Base-by-base conservation (phyloP, 2,797 vertebrate genomes). In the Eremophila alpestris region DNA sequence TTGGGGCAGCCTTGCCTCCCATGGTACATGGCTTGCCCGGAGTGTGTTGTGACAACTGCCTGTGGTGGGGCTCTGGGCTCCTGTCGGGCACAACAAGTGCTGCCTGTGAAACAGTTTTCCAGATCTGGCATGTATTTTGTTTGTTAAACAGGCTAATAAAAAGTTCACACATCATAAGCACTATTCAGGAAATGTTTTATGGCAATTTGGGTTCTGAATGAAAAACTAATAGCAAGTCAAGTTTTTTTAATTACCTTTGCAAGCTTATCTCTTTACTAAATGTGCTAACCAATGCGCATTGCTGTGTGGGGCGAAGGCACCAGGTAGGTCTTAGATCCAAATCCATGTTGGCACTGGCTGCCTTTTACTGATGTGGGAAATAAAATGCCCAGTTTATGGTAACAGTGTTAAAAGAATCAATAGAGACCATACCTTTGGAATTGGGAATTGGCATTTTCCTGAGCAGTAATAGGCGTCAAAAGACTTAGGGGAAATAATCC, bases 401-500 rank as follows among this genome's bases (percentile, higher is more conserved):
- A 71, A 81, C 30, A 45, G 73, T 2, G 17, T 26, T 26, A 81
- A 70, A 94, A 87, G 60, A 76, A 84, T 45, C 62, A 48, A 49
- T 6, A 24, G 80, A 90, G 36, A 75, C 71, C 11, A 1, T 98
- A 99, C 99, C 99, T 99, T 99, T 52, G 99, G 98, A 98, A 99
- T 99, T 24, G 99, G 99, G 96, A 99, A 99, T 45, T 99, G 99
- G 97, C 99, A 99, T 54, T 99, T 99, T 78, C 99, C 99, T 1
- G 99, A 99, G 95, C 99, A 99, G 88, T 99, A 99, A 96, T 98
- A 99, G 26, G 99, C 99, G 2, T 99, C 99, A 3, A 99, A 99
- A 11, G 99, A 99, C 93, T 99, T 99, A 0, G 99, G 99, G 4
- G 99, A 99, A 97, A 99, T 99, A 98, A 99, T 99, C 99, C 99